Evolutionary conservation across 2,888 invertebrate genomes (phyloP).

Genomic region (Salticus scenicus): DNA sequence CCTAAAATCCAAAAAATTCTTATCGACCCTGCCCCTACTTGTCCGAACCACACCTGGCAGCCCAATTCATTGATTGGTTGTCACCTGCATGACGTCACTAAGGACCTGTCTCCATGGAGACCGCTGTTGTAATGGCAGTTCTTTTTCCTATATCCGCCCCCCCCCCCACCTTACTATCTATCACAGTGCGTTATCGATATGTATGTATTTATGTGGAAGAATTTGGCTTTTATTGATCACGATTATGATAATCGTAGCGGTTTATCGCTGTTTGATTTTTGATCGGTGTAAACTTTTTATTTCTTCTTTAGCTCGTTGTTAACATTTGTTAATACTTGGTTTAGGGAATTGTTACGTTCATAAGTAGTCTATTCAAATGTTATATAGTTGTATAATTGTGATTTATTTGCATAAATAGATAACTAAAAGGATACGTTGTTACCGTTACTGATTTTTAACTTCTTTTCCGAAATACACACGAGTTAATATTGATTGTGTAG

Average conservation of each 20-base stretch:
- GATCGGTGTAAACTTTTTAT: constrained; percentile 18
- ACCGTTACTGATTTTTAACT: too few species aligned
- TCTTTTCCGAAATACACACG: too few species aligned
- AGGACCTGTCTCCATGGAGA: constrained; percentile 51
- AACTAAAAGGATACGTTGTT: too few species aligned
- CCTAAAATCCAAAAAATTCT: constrained; percentile 54
- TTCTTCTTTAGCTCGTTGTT: background rate
- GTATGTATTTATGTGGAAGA: constrained; percentile 59
- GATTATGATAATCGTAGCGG: constrained; percentile 51
- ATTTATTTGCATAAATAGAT: too few species aligned
- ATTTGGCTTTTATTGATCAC: constrained; percentile 58
- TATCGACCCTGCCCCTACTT: constrained; percentile 53
- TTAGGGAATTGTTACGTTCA: background rate
- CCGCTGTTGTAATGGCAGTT: constrained; percentile 56
- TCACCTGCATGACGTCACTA: constrained; percentile 60
- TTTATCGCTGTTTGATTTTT: constrained; percentile 61
- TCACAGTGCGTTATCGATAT: constrained; percentile 44
- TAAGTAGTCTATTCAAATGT: too few species aligned
- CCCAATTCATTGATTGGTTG: constrained; percentile 61
- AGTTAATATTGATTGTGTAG: too few species aligned
- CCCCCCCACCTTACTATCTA: constrained; percentile 15
- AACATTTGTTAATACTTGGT: background rate
- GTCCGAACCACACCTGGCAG: constrained; percentile 67
- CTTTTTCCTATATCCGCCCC: constrained; percentile 4
- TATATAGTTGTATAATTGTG: too few species aligned